These are phyloP conservation scores for Meleagris gallopavo DNA, from an alignment of 2,113 vertebrate genomes.

Conservation along the genomic window DNA sequence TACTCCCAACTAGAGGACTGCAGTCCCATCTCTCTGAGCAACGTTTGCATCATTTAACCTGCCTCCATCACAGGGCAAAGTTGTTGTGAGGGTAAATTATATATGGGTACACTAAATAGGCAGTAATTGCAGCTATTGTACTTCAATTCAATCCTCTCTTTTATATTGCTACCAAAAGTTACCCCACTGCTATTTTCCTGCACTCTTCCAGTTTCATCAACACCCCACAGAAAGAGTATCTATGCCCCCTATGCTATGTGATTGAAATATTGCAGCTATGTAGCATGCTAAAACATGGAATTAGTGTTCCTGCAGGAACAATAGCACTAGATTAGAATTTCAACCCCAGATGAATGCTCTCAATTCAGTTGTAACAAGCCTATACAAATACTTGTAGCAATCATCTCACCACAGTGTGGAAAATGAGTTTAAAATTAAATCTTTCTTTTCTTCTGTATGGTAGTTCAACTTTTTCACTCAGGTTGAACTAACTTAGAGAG, in stretches of 20 bases:
- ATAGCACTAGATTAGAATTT: neutral
- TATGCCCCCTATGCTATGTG: neutral
- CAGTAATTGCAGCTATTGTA: neutral
- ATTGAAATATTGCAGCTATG: neutral
- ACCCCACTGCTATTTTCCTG: neutral
- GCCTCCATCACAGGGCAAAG: neutral
- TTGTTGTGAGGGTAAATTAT: slow-evolving; percentile 9
- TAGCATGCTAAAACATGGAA: neutral
- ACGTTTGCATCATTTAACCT: slow-evolving; percentile 27
- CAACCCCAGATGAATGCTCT: neutral
- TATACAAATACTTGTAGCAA: neutral
- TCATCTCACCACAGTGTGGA: neutral
- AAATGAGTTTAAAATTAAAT: neutral
- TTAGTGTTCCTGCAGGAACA: neutral
- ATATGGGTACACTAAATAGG: neutral
- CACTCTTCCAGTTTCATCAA: neutral
- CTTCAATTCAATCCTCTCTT: neutral
- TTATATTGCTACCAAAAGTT: neutral
- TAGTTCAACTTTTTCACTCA: neutral
- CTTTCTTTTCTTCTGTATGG: neutral
- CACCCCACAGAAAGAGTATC: neutral
- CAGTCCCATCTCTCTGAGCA: slow-evolving; percentile 26
- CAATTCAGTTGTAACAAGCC: neutral
- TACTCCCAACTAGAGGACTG: slow-evolving; percentile 3
- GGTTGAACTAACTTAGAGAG: neutral